Conservation (phyloP, 2,888 invertebrate genomes). For the Lasioglossum oenotherae region DNA sequence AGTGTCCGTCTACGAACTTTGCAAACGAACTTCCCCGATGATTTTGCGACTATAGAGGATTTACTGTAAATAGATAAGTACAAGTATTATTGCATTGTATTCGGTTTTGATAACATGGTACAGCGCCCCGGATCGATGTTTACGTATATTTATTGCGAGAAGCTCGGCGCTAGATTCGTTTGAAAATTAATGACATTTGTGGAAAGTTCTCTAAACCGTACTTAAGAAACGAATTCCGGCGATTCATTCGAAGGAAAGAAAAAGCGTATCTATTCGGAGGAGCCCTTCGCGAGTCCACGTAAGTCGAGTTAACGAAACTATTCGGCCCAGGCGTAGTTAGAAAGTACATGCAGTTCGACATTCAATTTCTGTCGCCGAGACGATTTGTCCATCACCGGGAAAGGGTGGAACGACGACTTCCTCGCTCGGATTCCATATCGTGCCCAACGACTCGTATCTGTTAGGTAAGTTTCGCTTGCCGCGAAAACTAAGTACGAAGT, state of each 20-base stretch:
- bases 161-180: neutral
- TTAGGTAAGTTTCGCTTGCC: conserved; percentile 66
- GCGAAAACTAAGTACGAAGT: conserved; percentile 70
- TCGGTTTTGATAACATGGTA: neutral
- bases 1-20: too few relatives aligned
- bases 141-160: neutral
- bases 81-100: neutral
- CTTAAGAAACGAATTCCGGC: conserved; percentile 29
- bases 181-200: conserved; percentile 26
- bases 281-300: conserved; percentile 30
- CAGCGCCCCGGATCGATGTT: neutral
- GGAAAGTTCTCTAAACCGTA: conserved; percentile 18
- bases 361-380: conserved; percentile 67
- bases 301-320: conserved; percentile 62
- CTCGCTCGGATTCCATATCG: conserved; percentile 64
- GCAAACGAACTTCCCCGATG: too few relatives aligned
- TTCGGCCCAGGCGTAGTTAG: conserved; percentile 54
- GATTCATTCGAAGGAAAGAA: neutral
- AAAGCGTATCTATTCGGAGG: conserved; percentile 7
- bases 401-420: conserved; percentile 53
- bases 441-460: conserved; percentile 69
- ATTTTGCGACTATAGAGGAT: too few relatives aligned
- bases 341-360: conserved; percentile 60
- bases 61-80: neutral
- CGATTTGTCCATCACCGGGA: conserved; percentile 66